Base-by-base conservation (phyloP, 2,113 vertebrate species). In the Hypocryptadius cinnamomeus region DNA sequence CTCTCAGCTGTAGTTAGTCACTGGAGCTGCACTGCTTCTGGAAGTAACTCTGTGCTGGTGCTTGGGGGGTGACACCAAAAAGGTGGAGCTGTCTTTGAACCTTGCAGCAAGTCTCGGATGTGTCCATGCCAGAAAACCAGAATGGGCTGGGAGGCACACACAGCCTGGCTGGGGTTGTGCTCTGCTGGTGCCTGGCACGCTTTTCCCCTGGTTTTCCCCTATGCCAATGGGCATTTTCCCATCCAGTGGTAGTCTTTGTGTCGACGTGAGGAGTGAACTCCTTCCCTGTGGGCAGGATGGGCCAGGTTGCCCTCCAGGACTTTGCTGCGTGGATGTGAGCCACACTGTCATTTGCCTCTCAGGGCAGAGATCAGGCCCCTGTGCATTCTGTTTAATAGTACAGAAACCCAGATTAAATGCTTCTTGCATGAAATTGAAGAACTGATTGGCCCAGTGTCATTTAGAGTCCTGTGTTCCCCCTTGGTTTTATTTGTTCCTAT, bases 181-280 rank as follows among this genome's bases (percentile, higher is more conserved):
- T 64, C 70, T 37, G 15, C 35, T 31, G 22, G 21, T 31, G 12
- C 31, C 59, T 47, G 37, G 2, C 21, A 1, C 2, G 3, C 33
- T 61, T 45, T 47, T 12, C 23, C 6, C 19, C 5, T 42, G 10
- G 3, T 45, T 71, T 76, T 76, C 4, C 44, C 20, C 45, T 42
- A 0, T 39, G 27, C n/a, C 42, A 51, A 0, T 1, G 3, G 27
- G 16, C 1, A 1, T 69, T 77, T 59, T 48, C 54, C 70, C 8
- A 4, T 28, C 53, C 10, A 11, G 5, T 48, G 17, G 24, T 22
- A 30, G 18, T 37, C 11, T 2, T 0, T 22, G 39, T 17, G 24
- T 23, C 0, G 1, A 39, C 22, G 19, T 24, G 37, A 54, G 61
- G 16, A n/a, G 3, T 33, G 80, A 42, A 42, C 7, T 76, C n/a